Conservation (phyloP, 2,113 vertebrate genomes). For the Myiagra hebetior region DNA sequence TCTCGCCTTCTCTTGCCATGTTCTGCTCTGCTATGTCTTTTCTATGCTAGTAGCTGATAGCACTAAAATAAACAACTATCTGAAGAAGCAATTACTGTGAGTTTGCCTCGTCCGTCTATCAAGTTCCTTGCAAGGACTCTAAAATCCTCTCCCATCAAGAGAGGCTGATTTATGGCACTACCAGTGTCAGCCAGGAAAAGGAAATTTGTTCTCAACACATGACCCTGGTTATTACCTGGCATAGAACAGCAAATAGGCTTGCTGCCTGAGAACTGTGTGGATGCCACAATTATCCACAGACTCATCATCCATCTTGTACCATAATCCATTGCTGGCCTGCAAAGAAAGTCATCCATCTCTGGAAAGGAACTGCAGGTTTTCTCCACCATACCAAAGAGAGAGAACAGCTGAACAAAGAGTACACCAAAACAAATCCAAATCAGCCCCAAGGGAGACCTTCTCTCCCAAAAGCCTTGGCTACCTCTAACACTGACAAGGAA, state of each 20-base stretch:
- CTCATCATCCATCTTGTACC: slow-evolving; percentile 6
- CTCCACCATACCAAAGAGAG: neutral
- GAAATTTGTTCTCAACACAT: neutral
- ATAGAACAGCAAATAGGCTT: neutral
- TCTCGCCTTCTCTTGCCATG: too few relatives aligned
- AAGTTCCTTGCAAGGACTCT: too few relatives aligned
- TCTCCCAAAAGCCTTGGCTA: neutral
- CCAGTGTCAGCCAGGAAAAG: neutral
- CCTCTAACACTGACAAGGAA: neutral
- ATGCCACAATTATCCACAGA: neutral
- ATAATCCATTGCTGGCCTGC: neutral
- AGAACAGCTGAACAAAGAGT: neutral
- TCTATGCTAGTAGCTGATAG: too few relatives aligned
- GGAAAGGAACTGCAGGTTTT: neutral
- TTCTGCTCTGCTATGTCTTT: too few relatives aligned
- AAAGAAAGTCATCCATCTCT: neutral
- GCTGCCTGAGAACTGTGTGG: neutral
- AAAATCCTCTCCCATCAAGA: too few relatives aligned
- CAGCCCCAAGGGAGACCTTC: neutral
- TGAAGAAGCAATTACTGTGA: too few relatives aligned
- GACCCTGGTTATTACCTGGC: neutral
- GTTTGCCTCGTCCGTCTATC: too few relatives aligned
- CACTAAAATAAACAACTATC: too few relatives aligned
- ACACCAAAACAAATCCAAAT: neutral
- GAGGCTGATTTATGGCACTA: too few relatives aligned